Evolutionary conservation across 2,888 invertebrate species (phyloP).

Genomic region (Lysandra coridon): DNA sequence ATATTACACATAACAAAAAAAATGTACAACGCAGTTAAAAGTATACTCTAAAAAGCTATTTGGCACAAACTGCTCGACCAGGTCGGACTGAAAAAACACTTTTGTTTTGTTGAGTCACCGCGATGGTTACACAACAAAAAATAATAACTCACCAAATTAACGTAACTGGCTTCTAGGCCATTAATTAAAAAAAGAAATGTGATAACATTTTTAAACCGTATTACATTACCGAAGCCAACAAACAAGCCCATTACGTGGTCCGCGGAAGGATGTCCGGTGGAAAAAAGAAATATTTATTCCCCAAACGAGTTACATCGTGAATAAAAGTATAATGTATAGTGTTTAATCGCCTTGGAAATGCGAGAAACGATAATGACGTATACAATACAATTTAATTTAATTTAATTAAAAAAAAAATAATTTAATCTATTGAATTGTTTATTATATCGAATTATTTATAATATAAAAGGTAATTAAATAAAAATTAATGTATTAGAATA

Average conservation of each 20-base stretch:
- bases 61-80: neutral
- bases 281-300: neutral
- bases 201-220: constrained; percentile 10
- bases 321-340: neutral
- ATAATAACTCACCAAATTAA: neutral
- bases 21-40: too few relatives aligned
- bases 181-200: constrained; percentile 17
- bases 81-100: neutral
- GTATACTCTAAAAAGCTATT: too few relatives aligned
- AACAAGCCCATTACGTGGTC: neutral
- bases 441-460: too few relatives aligned
- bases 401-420: too few relatives aligned
- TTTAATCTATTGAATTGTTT: too few relatives aligned
- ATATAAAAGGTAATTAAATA: too few relatives aligned
- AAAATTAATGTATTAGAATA: too few relatives aligned
- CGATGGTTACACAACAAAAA: neutral
- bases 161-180: neutral
- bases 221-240: constrained; percentile 1
- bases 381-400: too few relatives aligned
- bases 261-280: neutral
- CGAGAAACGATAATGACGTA: too few relatives aligned
- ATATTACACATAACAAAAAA: too few relatives aligned
- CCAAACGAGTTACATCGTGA: neutral
- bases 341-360: neutral
- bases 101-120: neutral